Evolutionary conservation across 2,888 invertebrate genomes (phyloP).

Genomic region (Dryomyza anilis): DNA sequence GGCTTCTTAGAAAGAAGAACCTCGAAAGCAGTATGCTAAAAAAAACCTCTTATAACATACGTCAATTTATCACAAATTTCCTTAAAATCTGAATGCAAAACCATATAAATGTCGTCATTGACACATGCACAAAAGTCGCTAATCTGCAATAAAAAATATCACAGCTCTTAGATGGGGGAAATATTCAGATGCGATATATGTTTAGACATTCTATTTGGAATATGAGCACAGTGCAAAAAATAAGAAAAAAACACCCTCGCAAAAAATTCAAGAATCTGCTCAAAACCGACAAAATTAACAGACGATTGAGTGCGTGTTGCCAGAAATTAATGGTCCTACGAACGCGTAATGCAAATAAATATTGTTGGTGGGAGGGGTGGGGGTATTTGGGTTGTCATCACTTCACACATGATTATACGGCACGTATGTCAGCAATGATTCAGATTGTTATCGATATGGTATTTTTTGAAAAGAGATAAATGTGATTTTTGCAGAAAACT

Average conservation of each 20-base stretch:
- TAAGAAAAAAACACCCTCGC: background rate
- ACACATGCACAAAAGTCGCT: background rate
- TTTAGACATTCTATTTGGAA: too few species aligned
- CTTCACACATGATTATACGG: too few species aligned
- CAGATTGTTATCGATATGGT: too few species aligned
- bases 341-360: background rate
- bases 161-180: background rate
- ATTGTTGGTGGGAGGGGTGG: background rate
- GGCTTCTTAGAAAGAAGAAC: too few species aligned
- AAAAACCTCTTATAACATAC: too few species aligned
- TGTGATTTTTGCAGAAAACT: too few species aligned
- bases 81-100: background rate
- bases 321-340: conserved; percentile 4
- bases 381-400: background rate
- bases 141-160: conserved; percentile 1
- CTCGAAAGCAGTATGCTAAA: too few species aligned
- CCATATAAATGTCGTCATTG: background rate
- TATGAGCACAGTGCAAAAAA: background rate
- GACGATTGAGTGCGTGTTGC: conserved; percentile 8
- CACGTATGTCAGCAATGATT: too few species aligned
- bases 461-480: too few species aligned
- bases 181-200: background rate
- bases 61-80: too few species aligned
- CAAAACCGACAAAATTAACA: background rate
- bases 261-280: background rate